phyloP scores from a whole-genome alignment of 1,140 invertebrate species.

The Protaetia brevitarsis region DNA sequence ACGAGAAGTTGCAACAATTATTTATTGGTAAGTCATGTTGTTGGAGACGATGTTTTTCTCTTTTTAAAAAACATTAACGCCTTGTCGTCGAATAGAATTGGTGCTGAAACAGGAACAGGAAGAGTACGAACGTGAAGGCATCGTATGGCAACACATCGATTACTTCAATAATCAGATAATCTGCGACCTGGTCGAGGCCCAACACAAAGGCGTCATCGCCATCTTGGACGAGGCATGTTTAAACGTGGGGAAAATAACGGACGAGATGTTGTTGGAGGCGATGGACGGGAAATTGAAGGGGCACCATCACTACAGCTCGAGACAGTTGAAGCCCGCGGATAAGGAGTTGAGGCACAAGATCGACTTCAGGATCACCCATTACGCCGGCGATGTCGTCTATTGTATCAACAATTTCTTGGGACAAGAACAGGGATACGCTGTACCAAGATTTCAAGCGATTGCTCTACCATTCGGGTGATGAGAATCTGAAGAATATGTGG shows the following conservation, averaged over 20 bases:
- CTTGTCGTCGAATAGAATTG: slow-evolving; percentile 63
- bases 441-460: slow-evolving; percentile 95
- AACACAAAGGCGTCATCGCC: slow-evolving; percentile 86
- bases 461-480: slow-evolving; percentile 76
- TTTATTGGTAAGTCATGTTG: slow-evolving; percentile 76
- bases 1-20: slow-evolving; percentile 94
- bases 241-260: slow-evolving; percentile 89
- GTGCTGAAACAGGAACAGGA: slow-evolving; percentile 96
- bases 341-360: slow-evolving; percentile 74
- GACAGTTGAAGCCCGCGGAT: slow-evolving; percentile 77
- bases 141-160: slow-evolving; percentile 85
- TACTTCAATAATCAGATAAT: slow-evolving; percentile 94
- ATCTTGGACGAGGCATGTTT: slow-evolving; percentile 95
- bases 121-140: slow-evolving; percentile 89
- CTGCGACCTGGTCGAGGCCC: slow-evolving; percentile 88
- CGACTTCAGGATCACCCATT: slow-evolving; percentile 60
- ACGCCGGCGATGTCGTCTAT: slow-evolving; percentile 96
- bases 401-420: slow-evolving; percentile 85
- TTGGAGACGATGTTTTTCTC: background rate
- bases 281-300: slow-evolving; percentile 86
- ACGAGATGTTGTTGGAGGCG: slow-evolving; percentile 86
- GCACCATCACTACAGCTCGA: slow-evolving; percentile 87
- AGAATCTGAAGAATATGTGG: slow-evolving; percentile 84
- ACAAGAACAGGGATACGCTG: slow-evolving; percentile 93
- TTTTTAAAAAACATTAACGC: background rate